Evolutionary conservation across 2,888 invertebrate species (phyloP).

Genomic region (Anodontia alba): DNA sequence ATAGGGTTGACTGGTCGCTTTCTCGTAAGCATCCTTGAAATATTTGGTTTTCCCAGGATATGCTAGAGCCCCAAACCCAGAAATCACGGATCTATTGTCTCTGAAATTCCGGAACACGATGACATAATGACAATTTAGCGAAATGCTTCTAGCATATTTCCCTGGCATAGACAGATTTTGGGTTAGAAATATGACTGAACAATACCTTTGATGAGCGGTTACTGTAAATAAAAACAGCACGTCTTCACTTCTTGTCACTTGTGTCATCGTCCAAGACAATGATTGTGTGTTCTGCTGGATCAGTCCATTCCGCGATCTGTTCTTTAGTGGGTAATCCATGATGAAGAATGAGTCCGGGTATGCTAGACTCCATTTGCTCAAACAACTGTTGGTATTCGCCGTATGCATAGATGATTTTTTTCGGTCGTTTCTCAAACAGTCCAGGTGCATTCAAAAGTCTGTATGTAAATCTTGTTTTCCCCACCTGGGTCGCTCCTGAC

Average conservation of each 20-base stretch:
- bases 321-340: constrained; percentile 28
- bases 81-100: constrained; percentile 23
- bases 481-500: constrained; percentile 22
- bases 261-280: constrained; percentile 28
- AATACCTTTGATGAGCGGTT: constrained; percentile 28
- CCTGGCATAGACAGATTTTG: constrained; percentile 37
- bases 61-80: constrained; percentile 25
- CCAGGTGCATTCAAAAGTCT: constrained; percentile 13
- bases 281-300: constrained; percentile 8
- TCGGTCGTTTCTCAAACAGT: constrained; percentile 30
- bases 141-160: constrained; percentile 34
- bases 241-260: constrained; percentile 17
- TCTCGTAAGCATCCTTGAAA: constrained; percentile 29
- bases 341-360: constrained; percentile 14
- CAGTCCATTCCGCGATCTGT: constrained; percentile 28
- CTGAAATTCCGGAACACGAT: constrained; percentile 34
- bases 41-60: constrained; percentile 27
- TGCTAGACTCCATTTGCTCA: constrained; percentile 34
- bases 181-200: constrained; percentile 29
- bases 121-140: constrained; percentile 32
- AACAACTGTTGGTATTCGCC: constrained; percentile 22
- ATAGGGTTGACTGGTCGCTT: constrained; percentile 19
- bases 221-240: constrained; percentile 28
- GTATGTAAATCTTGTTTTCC: constrained; percentile 19
- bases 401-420: constrained; percentile 24